These are phyloP conservation scores for Tenthredo notha DNA, from an alignment of 2,888 invertebrate species.

Conservation along the genomic window DNA sequence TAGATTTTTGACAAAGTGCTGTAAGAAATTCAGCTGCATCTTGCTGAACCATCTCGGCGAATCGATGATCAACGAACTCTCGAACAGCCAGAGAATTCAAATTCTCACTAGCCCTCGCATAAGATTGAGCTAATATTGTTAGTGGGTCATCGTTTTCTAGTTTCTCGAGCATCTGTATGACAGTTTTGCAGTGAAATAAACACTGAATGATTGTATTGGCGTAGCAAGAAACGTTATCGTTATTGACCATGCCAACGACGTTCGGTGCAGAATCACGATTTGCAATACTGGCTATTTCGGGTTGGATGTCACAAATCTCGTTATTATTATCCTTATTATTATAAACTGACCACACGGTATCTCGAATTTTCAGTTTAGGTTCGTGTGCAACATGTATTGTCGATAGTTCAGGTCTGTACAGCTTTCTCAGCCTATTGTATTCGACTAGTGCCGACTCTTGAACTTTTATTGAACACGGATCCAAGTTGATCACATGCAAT, in stretches of 20 bases:
- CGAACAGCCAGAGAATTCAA: constrained; percentile 26
- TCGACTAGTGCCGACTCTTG: constrained; percentile 56
- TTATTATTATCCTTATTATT: background rate
- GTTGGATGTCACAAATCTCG: background rate
- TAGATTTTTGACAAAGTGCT: constrained; percentile 35
- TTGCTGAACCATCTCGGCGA: background rate
- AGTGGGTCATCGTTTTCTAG: background rate
- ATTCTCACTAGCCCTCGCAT: background rate
- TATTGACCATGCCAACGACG: background rate
- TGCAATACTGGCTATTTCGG: background rate
- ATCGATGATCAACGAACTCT: constrained; percentile 47
- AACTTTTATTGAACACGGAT: constrained; percentile 59
- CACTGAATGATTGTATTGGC: constrained; percentile 48
- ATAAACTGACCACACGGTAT: constrained; percentile 29
- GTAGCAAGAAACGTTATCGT: constrained; percentile 32
- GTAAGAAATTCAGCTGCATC: constrained; percentile 53
- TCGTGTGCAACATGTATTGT: background rate
- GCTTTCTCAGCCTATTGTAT: constrained; percentile 58
- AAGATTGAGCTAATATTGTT: background rate
- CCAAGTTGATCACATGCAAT: constrained; percentile 60
- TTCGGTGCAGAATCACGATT: background rate
- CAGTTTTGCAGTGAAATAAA: constrained; percentile 39
- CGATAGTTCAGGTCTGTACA: constrained; percentile 48
- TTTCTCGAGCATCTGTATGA: background rate
- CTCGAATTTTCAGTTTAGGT: background rate